Evolutionary conservation across 30 jellyfish, hydroid and myxozoan species (phyloP), one percentile per base, ranked within the genome.

Genomic region (Aurelia aurita complex sp. Pacific): DNA sequence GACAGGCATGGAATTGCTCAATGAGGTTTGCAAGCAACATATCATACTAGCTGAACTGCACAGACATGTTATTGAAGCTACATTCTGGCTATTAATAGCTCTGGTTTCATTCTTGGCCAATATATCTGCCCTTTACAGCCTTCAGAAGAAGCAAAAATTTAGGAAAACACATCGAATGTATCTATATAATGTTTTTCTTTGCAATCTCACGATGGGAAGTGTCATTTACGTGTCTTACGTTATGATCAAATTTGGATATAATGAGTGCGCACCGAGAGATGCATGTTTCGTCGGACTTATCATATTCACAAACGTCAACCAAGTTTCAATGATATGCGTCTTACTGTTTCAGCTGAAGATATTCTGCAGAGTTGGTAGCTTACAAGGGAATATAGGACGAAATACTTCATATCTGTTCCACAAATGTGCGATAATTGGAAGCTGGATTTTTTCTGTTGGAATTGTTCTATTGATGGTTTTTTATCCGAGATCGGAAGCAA

Each of bases 151-250:
- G 64, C 53, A 46, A 32, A 42, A 46, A 23, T 73, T 50, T 16
- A 36, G 40, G 82, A 72, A 16, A 11, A 57, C 52, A 36, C 77
- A 84, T 40, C 79, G 87, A 15, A 42, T 84, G 52, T 84, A 84
- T 69, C 82, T 84, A 19, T 29, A 15, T 64, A 84, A 84, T 15
- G 93, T 84, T 1, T 84, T 84, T 60, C 18, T 84, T 16, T 33
- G 93, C 82, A 84, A 84, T 32, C n/a, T 84, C 69, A 53, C 82
- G 14, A 51, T 84, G 51, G 87, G 87, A 15, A 84, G 87, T 54
- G 74, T 73, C n/a, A 62, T 34, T 12, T 73, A 84, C 62, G 1
- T 74, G 5, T 61, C 87, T 2, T 65, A 23, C 34, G 50, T 65
- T 46, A 54, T 64, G 9, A 73, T 84, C 16, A 42, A 52, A 52